Evolutionary conservation across 1,140 invertebrate species (phyloP).

Genomic region (Drosophila teissieri): DNA sequence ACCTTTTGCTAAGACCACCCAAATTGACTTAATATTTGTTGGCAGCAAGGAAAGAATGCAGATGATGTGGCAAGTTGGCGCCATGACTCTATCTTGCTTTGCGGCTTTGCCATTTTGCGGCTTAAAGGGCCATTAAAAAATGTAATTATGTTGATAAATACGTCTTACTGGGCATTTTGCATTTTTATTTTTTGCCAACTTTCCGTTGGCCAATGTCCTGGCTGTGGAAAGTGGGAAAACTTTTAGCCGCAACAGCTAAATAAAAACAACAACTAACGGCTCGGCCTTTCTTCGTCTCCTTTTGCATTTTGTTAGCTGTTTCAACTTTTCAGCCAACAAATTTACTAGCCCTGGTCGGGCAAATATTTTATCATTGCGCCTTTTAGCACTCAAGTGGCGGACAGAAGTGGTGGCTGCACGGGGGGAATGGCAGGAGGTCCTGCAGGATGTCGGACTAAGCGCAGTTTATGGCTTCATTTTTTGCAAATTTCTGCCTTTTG

Average conservation of each 20-base stretch:
- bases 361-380: slow-evolving; percentile 83
- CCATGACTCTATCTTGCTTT: slow-evolving; percentile 54
- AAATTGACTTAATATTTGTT: slow-evolving; percentile 26
- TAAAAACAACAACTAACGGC: slow-evolving; percentile 57
- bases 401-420: slow-evolving; percentile 22
- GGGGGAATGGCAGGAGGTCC: not conserved
- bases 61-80: slow-evolving; percentile 13
- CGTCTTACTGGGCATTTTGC: slow-evolving; percentile 77
- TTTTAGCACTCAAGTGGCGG: slow-evolving; percentile 74
- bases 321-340: slow-evolving; percentile 70
- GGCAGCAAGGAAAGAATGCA: not conserved
- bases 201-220: slow-evolving; percentile 44
- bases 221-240: slow-evolving; percentile 31
- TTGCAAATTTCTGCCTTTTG: slow-evolving; percentile 46
- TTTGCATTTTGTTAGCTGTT: slow-evolving; percentile 42
- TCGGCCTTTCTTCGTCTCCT: slow-evolving; percentile 49
- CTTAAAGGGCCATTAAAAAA: slow-evolving; percentile 84
- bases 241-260: slow-evolving; percentile 70
- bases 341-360: slow-evolving; percentile 63
- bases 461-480: slow-evolving; percentile 66
- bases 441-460: slow-evolving; percentile 43
- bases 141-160: slow-evolving; percentile 84
- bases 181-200: slow-evolving; percentile 70
- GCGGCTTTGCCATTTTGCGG: slow-evolving; percentile 78
- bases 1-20: not conserved